Evolutionary conservation across 2,113 vertebrate species (phyloP), one percentile per base, ranked within the genome.

Genomic region (Copsychus sechellarum): DNA sequence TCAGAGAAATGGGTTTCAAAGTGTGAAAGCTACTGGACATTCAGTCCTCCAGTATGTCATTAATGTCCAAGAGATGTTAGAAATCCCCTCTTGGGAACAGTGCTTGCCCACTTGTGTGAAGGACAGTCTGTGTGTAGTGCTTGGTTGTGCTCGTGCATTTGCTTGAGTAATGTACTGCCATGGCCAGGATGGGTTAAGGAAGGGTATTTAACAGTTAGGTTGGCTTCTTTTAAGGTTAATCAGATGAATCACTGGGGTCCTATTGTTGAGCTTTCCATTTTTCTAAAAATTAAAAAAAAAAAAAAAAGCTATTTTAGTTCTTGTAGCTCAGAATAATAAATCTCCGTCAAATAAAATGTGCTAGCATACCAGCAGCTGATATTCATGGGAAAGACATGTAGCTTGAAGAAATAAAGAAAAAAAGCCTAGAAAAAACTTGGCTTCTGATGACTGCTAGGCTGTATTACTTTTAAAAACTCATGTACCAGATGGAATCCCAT

Each of bases 191-290:
- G 29, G 76, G 81, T 88, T 93, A 88, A 64, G 71, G 48, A 86
- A 71, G 47, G 36, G 11, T 88, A 56, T 92, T 93, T 58, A 89
- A 72, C 76, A 88, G 42, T 11, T 18, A 90, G 25, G 5, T 60
- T 83, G 31, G 36, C 81, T 96, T 82, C 50, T 90, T 92, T 90
- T 72, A 61, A 94, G 43, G 69, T 64, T 78, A 67, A 90, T 71
- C 57, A 40, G 61, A 60, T 94, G 72, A 92, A 81, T 81, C 56
- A 60, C 51, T 83, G 40, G 4, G 54, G 48, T 53, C 45, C 43
- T 79, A 56, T n/a, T 60, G 33, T 66, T 66, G 8, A 90, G n/a
- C 21, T 88, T 92, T 81, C 51, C 7, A 56, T 86, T 92, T 82
- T 83, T 82, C 62, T 86, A 62, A 56, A 38, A 47, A 14, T 1